Evolutionary conservation across 2,888 invertebrate genomes (phyloP), one percentile per base, ranked within the genome.

Genomic region (Aleiodes alternator): DNA sequence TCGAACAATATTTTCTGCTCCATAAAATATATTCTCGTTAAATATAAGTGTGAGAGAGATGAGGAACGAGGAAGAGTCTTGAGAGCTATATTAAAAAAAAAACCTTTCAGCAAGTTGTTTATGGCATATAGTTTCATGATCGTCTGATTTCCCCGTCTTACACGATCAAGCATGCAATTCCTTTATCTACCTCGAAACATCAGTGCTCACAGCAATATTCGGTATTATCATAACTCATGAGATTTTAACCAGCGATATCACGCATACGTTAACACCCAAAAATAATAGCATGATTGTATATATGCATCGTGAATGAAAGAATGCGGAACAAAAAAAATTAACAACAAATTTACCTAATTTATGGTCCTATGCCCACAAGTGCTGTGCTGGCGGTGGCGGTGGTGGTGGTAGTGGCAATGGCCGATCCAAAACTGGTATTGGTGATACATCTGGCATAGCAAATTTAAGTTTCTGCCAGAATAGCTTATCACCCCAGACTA

Each of bases 381-480:
- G 94, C 90, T 94, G 94, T 86, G 93, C 92, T 87, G 92, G 91
- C 84, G 92, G 91, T 90, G 93, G 90, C 84, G 92, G 92, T 72
- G 83, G 84, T 75, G 83, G 80, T 86, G 85, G 87, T 83, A 84
- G 78, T 23, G 87, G 87, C 76, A 87, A 83, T 29, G 88, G 87
- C 83, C 88, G 84, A 79, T 89, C 89, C 59, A 88, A 81, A 48
- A 87, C 87, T 59, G 88, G 87, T 76, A 88, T 82, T 31, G 87
- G 86, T 72, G 87, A 86, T 53, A 88, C 86, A 90, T 96, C 96
- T 76, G 97, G 97, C 93, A 98, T 94, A 73, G 97, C 96, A 87
- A 96, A 96, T 87, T 96, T 94, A 80, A 98, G 91, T 90, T 98
- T 98, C 88, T 97, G 97, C 98, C 98, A 98, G 92, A 98, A 98